Evolutionary conservation across 2,888 invertebrate species (phyloP).

Genomic region (Meiosimyza platycephala): DNA sequence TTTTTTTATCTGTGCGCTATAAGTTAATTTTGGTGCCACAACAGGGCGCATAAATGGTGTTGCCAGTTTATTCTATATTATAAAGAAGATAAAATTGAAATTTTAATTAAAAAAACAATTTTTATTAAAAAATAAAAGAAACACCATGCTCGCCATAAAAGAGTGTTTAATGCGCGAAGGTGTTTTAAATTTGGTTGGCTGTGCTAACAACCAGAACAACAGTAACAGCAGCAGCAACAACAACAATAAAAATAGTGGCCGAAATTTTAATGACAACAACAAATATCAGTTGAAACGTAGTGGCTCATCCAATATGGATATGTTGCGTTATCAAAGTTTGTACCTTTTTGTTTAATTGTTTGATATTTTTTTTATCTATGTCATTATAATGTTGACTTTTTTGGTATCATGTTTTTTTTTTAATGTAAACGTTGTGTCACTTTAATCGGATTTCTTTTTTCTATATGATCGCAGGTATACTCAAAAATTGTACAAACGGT

Average conservation of each 20-base stretch:
- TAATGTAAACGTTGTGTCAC: too few species aligned
- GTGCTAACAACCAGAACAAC: constrained; percentile 30
- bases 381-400: too few species aligned
- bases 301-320: constrained; percentile 28
- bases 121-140: background rate
- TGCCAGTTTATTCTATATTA: background rate
- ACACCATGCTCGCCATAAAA: constrained; percentile 60
- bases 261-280: constrained; percentile 24
- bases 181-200: constrained; percentile 55
- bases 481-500: too few species aligned
- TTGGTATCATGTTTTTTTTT: too few species aligned
- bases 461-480: too few species aligned
- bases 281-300: constrained; percentile 27
- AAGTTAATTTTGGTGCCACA: too few species aligned
- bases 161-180: constrained; percentile 63
- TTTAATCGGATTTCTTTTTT: too few species aligned
- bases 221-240: constrained; percentile 36
- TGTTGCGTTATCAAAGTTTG: constrained; percentile 38
- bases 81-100: background rate
- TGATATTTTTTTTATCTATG: too few species aligned
- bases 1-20: too few species aligned
- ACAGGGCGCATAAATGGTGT: too few species aligned
- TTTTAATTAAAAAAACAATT: background rate
- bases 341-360: constrained; percentile 38
- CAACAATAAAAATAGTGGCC: constrained; percentile 19